Base-by-base conservation (phyloP, 2,797 vertebrate species). In the Thamnophis elegans region DNA sequence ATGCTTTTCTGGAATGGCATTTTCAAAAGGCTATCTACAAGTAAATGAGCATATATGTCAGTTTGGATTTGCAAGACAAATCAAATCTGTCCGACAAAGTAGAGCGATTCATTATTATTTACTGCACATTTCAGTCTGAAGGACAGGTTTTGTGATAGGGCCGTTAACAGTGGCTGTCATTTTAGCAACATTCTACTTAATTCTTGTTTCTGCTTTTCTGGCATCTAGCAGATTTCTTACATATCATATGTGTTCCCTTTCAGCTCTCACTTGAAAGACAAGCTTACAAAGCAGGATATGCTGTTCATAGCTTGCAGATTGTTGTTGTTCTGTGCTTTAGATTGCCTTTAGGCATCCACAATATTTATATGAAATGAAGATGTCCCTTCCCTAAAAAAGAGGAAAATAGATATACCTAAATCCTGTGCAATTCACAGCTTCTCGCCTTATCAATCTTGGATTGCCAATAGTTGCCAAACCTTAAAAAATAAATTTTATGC, bases 61-160 rank as follows among this genome's bases (percentile, higher is more conserved):
- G 97, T 96, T 96, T 97, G 96, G 96, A 97, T 98, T 98, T 97
- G 96, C 96, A 96, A 98, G 97, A 98, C 96, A 97, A 98, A 98
- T 98, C 97, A 97, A 96, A 97, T 98, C 96, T 96, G 97, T 93
- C 94, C 91, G 94, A 97, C 95, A 97, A 92, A 97, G 96, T 96
- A 95, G 95, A 97, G 97, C 96, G 95, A 97, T 98, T 97, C 96
- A 96, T 97, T 97, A 96, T 96, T 97, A 96, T 97, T 97, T 98
- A 98, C 97, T 96, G 95, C 93, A 95, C 89, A 94, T 92, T 97
- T 94, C 91, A 94, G 92, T 96, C 94, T 97, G 97, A 97, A 97
- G 97, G 97, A 97, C 97, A 97, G 96, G 97, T 97, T 97, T 94
- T 96, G 95, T 93, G 96, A 97, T 97, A 58, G 59, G 95, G 96